phyloP scores from a whole-genome alignment of 2,888 invertebrate genomes.

The Diarsia rubi region DNA sequence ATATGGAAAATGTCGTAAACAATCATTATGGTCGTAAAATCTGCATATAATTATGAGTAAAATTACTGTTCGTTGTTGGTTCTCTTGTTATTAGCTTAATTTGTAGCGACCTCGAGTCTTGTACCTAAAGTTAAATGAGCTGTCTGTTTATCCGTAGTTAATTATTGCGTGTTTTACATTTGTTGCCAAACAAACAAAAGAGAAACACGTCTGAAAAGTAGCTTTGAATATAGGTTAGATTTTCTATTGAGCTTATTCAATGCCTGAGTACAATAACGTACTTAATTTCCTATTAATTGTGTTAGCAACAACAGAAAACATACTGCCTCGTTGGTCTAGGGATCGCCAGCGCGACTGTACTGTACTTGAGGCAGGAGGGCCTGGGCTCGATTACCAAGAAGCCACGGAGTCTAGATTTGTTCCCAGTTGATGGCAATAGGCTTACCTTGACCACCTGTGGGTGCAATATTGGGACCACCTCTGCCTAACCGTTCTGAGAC shows the following conservation, averaged over 20 bases:
- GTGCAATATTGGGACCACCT: no score
- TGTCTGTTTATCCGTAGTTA: constrained; percentile 17
- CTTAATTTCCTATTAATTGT: background rate
- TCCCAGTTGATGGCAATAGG: no score
- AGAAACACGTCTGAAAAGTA: background rate
- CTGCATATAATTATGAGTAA: constrained; percentile 17
- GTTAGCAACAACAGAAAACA: background rate
- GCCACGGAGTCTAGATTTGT: no score
- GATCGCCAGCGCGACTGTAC: no score
- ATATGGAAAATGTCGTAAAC: constrained; percentile 24
- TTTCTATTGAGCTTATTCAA: background rate
- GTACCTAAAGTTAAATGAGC: constrained; percentile 25
- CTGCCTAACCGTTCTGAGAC: no score
- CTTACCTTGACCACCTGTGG: no score
- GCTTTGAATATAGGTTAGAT: background rate
- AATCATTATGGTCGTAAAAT: constrained; percentile 27
- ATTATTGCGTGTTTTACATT: constrained; percentile 18
- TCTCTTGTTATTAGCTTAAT: constrained; percentile 17
- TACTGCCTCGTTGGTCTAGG: no score
- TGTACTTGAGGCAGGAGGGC: no score
- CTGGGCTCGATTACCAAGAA: no score
- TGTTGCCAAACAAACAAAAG: constrained; percentile 1
- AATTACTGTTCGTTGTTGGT: constrained; percentile 11
- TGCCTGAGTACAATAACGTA: background rate
- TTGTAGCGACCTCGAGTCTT: constrained; percentile 18